A percentile compares a stretch with the other conserved stretches of the same genome.
Conservation (phyloP, 2,113 vertebrate species). For the Carassius auratus region DNA sequence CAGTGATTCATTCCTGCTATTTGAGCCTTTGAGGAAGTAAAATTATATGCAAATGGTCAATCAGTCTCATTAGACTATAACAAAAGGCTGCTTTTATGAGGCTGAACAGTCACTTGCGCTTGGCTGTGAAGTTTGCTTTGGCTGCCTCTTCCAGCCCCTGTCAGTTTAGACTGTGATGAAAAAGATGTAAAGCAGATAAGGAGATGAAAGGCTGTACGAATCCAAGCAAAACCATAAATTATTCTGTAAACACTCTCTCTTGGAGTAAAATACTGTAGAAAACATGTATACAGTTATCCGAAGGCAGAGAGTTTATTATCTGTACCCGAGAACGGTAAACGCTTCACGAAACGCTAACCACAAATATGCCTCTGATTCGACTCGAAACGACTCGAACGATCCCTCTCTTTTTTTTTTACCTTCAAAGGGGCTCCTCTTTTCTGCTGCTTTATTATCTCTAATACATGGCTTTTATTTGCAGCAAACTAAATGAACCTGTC, state of each 20-base stretch:
- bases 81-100: conserved; percentile 75
- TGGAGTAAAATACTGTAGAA: conserved; percentile 23
- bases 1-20: conserved; percentile 34
- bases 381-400: conserved; percentile 55
- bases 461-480: conserved; percentile 57
- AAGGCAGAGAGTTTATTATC: conserved; percentile 2
- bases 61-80: conserved; percentile 73
- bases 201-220: conserved; percentile 51
- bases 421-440: conserved; percentile 34
- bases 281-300: conserved; percentile 39
- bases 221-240: conserved; percentile 52
- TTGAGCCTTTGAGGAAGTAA: conserved; percentile 34
- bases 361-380: neutral
- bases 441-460: conserved; percentile 52
- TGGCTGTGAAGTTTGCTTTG: conserved; percentile 62
- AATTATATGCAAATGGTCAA: conserved; percentile 49
- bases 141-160: conserved; percentile 39
- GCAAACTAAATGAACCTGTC: conserved; percentile 58
- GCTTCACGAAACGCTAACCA: neutral
- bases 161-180: conserved; percentile 47
- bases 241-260: conserved; percentile 47
- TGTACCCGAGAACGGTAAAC: neutral
- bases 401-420: conserved; percentile 50
- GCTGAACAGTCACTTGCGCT: conserved; percentile 74
- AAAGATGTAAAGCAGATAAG: conserved; percentile 53